Percentiles rank a stretch among this genome's conserved stretches.
These are phyloP conservation scores for Scopus umbretta DNA, from an alignment of 2,113 vertebrate species.

Conservation along the genomic window DNA sequence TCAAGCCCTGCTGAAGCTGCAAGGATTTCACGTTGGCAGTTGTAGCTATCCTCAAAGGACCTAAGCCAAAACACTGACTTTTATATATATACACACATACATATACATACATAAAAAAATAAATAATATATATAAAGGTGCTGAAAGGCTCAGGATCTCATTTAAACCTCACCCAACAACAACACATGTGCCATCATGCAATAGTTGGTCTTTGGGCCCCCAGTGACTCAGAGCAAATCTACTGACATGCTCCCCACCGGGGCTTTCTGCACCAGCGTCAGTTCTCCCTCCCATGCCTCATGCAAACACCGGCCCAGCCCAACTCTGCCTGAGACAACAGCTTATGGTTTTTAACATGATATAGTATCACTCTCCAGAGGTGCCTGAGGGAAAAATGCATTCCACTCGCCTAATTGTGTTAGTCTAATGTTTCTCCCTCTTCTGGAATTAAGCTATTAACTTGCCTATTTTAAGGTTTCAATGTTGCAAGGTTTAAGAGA, in stretches of 20 bases:
- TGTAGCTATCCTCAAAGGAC: not conserved
- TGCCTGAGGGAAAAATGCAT: conserved; percentile 10
- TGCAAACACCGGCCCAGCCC: not conserved
- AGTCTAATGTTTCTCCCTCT: not conserved
- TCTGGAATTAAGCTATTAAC: not conserved
- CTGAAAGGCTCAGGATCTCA: not conserved
- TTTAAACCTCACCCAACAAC: not conserved
- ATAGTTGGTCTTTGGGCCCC: not conserved
- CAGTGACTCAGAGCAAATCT: not conserved
- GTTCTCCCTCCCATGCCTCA: not conserved
- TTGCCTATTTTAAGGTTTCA: not conserved
- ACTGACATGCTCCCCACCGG: rapidly evolving
- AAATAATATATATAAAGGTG: not conserved
- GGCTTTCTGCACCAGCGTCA: not conserved
- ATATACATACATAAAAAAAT: not conserved
- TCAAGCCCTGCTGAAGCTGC: not conserved
- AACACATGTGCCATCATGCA: not conserved
- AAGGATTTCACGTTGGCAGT: not conserved
- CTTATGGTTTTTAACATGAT: not conserved
- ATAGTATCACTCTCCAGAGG: conserved; percentile 19
- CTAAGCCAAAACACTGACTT: not conserved
- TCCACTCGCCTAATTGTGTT: conserved; percentile 25
- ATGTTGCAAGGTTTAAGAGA: not conserved
- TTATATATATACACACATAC: rapidly evolving
- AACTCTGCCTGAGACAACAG: not conserved